phyloP scores from a whole-genome alignment of 30 jellyfish, hydroid and myxozoan species.

The Aurelia sp. region DNA sequence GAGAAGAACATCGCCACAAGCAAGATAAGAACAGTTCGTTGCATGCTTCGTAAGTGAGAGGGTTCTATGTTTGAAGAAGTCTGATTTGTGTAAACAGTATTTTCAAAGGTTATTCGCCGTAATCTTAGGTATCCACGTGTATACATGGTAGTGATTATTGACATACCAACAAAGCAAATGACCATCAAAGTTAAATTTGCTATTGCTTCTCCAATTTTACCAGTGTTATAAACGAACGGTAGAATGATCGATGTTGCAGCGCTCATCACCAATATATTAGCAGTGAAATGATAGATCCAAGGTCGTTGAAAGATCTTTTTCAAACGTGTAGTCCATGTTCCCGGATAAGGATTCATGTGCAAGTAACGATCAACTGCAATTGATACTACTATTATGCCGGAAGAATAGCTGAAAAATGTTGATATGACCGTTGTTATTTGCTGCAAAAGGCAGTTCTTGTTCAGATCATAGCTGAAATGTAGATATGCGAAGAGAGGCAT shows the following conservation, averaged over 20 bases:
- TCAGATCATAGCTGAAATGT: too few relatives aligned
- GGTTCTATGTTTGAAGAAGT: neutral
- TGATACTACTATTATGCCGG: neutral
- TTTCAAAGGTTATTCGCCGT: conserved; percentile 1
- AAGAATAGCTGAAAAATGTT: neutral
- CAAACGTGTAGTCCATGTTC: neutral
- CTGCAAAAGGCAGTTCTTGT: neutral
- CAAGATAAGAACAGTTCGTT: neutral
- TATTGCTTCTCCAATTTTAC: neutral
- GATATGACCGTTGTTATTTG: neutral
- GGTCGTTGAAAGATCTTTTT: neutral
- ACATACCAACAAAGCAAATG: neutral
- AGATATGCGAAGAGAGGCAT: too few relatives aligned
- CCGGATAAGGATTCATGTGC: conserved; percentile 23
- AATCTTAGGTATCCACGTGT: neutral
- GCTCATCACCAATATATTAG: neutral
- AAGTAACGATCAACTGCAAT: conserved; percentile 12
- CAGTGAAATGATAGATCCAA: neutral
- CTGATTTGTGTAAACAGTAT: neutral
- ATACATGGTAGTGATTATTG: neutral
- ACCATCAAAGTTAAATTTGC: neutral
- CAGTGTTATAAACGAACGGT: neutral
- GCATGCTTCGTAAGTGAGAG: neutral
- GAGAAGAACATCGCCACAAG: neutral
- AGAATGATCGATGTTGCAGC: neutral